Percentiles rank a stretch among this genome's conserved stretches.
Evolutionary conservation across 2,113 vertebrate species (phyloP).

Genomic region (Tonatia bakeri): DNA sequence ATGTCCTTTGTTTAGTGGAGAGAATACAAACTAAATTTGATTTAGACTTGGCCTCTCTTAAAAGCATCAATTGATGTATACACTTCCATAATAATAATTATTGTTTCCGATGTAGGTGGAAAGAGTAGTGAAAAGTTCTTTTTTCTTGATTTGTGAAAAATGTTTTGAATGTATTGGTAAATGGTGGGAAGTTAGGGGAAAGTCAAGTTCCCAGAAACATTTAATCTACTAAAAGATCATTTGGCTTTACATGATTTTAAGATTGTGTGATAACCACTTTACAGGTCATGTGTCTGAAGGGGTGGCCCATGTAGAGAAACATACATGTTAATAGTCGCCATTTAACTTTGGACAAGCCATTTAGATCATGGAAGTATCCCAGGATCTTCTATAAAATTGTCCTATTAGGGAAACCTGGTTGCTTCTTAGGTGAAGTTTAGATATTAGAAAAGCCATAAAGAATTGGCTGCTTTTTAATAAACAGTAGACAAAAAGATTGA

Average conservation of each 20-base stretch:
- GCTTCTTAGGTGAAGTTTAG: background rate
- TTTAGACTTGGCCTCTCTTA: background rate
- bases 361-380: background rate
- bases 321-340: background rate
- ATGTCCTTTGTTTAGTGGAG: background rate
- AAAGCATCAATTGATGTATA: background rate
- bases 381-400: background rate
- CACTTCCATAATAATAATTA: background rate
- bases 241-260: background rate
- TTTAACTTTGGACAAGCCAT: background rate
- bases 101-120: background rate
- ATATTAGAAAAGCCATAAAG: background rate
- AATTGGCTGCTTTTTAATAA: background rate
- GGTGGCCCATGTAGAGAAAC: background rate
- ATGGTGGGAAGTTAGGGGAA: background rate
- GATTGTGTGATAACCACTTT: background rate
- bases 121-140: background rate
- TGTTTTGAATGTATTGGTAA: constrained; percentile 21
- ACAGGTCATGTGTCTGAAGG: background rate
- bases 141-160: background rate
- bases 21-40: background rate
- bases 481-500: background rate
- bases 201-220: constrained; percentile 20
- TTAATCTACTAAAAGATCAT: constrained; percentile 22
- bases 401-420: background rate